Percentiles rank a stretch among this genome's conserved stretches.
These are phyloP conservation scores for Notolabrus celidotus DNA, from an alignment of 2,797 vertebrate species.

Conservation along the genomic window DNA sequence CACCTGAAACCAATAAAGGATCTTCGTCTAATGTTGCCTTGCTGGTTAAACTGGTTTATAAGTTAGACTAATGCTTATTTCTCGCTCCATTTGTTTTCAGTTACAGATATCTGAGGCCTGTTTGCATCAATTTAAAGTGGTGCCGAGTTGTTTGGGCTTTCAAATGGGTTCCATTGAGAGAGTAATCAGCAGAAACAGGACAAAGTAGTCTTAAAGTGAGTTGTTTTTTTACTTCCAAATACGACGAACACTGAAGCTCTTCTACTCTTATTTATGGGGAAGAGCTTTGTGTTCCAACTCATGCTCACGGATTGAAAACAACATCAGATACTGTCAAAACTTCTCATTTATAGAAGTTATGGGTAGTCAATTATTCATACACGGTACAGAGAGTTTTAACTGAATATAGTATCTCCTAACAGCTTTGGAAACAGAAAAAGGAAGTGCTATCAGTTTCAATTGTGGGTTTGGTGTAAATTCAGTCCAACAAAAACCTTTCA, in stretches of 20 bases:
- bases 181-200: neutral
- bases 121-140: neutral
- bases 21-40: neutral
- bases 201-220: neutral
- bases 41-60: slow-evolving; percentile 12
- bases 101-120: neutral
- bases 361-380: slow-evolving; percentile 16
- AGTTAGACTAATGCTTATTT: neutral
- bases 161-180: neutral
- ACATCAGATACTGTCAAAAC: neutral
- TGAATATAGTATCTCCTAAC: neutral
- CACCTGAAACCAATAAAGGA: neutral
- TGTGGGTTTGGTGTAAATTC: neutral
- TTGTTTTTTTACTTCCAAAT: neutral
- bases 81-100: neutral
- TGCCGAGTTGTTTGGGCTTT: neutral
- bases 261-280: neutral
- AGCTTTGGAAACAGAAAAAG: slow-evolving; percentile 7
- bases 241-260: neutral
- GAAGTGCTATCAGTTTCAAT: neutral
- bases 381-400: neutral
- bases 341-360: slow-evolving; percentile 3
- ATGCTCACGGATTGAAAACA: neutral
- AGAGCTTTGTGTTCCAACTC: neutral
- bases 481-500: neutral